phyloP scores from a whole-genome alignment of 2,113 vertebrate genomes.

The Ammospiza caudacuta region DNA sequence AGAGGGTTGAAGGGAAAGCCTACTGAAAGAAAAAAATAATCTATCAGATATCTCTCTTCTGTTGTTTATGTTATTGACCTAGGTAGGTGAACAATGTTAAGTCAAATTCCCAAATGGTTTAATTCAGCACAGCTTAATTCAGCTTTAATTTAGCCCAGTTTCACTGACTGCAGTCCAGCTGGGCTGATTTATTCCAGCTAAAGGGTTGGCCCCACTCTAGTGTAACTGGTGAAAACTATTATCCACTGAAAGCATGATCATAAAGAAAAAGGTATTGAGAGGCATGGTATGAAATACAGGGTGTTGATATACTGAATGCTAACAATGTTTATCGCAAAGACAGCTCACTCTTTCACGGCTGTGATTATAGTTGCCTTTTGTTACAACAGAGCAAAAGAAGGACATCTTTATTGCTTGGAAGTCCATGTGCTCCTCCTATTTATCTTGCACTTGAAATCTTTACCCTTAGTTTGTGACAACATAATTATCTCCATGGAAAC shows the following conservation, averaged over 20 bases:
- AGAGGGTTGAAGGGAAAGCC: background rate
- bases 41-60: background rate
- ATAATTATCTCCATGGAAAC: slow-evolving; percentile 65
- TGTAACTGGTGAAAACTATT: slow-evolving; percentile 56
- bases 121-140: slow-evolving; percentile 53
- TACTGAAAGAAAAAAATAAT: background rate
- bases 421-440: slow-evolving; percentile 37
- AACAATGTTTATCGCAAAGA: slow-evolving; percentile 10
- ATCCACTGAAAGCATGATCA: slow-evolving; percentile 18
- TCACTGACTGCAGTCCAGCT: slow-evolving; percentile 48
- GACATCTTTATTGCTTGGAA: slow-evolving; percentile 43
- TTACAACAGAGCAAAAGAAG: slow-evolving; percentile 14
- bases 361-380: slow-evolving; percentile 54
- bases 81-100: slow-evolving; percentile 12
- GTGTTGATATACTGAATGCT: slow-evolving; percentile 34
- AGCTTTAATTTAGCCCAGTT: slow-evolving; percentile 42
- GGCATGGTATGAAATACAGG: slow-evolving; percentile 26
- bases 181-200: slow-evolving; percentile 45
- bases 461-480: slow-evolving; percentile 47
- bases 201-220: slow-evolving; percentile 22
- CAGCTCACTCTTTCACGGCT: slow-evolving; percentile 13
- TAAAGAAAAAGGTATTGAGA: slow-evolving; percentile 54
- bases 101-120: slow-evolving; percentile 33
- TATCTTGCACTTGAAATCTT: slow-evolving; percentile 50
- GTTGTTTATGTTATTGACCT: slow-evolving; percentile 47